Percentiles rank a stretch among this genome's conserved stretches.
These are phyloP conservation scores for Lamellibrachia satsuma DNA, from an alignment of 2,888 invertebrate genomes.

Conservation along the genomic window DNA sequence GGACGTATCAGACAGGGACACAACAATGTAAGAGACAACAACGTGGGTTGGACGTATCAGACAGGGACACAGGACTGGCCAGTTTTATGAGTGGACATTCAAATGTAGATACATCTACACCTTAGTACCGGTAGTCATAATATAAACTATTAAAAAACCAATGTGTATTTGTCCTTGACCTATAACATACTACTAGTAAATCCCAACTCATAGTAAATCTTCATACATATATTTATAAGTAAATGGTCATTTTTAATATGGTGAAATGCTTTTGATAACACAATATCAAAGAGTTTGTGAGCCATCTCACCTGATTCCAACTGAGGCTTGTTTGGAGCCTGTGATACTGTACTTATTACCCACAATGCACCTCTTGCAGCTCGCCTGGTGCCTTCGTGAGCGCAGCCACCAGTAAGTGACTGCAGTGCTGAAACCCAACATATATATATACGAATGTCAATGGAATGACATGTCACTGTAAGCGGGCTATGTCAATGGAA, in stretches of 20 bases:
- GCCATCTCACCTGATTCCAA: conserved; percentile 21
- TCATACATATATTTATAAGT: neutral
- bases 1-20: no score
- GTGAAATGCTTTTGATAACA: neutral
- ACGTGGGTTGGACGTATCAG: no score
- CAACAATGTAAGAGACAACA: no score
- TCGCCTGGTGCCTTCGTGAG: conserved; percentile 47
- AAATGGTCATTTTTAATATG: neutral
- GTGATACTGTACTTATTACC: conserved; percentile 42
- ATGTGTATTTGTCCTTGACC: no score
- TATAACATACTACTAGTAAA: no score
- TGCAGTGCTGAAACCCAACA: conserved; percentile 43
- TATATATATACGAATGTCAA: neutral
- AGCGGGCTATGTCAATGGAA: no score
- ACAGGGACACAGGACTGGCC: no score
- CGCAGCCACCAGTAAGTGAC: conserved; percentile 42
- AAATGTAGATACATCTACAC: no score
- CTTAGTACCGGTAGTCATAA: no score
- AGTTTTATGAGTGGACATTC: no score
- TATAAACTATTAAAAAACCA: no score
- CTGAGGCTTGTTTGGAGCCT: conserved; percentile 22
- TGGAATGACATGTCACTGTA: neutral
- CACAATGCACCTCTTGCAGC: conserved; percentile 59
- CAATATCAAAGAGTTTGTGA: neutral
- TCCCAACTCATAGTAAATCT: no score